phyloP scores from a whole-genome alignment of 2,797 vertebrate genomes.

The Syngnathus acus region DNA sequence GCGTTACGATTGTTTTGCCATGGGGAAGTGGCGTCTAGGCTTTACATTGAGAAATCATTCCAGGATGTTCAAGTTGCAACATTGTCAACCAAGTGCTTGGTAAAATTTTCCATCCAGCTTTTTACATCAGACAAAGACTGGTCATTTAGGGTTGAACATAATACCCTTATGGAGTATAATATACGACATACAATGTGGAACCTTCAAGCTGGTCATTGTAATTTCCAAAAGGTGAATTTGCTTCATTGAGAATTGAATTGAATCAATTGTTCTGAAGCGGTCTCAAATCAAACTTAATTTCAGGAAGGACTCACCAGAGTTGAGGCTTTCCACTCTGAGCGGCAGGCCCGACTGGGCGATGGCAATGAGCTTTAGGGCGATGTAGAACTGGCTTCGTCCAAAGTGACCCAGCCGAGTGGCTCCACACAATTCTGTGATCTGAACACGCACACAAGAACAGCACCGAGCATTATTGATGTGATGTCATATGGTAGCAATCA shows the following conservation, averaged over 20 bases:
- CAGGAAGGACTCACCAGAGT: constrained; percentile 78
- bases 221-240: too few species aligned
- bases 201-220: too few species aligned
- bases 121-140: constrained; percentile 17
- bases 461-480: constrained; percentile 16
- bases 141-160: constrained; percentile 2
- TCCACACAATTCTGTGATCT: constrained; percentile 97
- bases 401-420: constrained; percentile 96
- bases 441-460: constrained; percentile 26
- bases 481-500: not conserved
- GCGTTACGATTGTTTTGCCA: not conserved
- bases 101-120: constrained; percentile 1
- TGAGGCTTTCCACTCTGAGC: constrained; percentile 92
- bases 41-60: constrained; percentile 44
- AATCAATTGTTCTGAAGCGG: not conserved
- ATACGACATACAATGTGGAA: too few species aligned
- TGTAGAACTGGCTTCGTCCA: constrained; percentile 98
- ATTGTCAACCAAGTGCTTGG: constrained; percentile 6
- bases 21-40: constrained; percentile 30
- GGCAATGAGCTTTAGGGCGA: constrained; percentile 95
- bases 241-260: not conserved
- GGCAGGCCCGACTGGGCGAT: constrained; percentile 94
- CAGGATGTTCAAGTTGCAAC: constrained; percentile 32
- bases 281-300: not conserved
- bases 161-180: too few species aligned